Evolutionary conservation across 2,888 invertebrate genomes (phyloP).

Genomic region (Psylliodes chrysocephalus): DNA sequence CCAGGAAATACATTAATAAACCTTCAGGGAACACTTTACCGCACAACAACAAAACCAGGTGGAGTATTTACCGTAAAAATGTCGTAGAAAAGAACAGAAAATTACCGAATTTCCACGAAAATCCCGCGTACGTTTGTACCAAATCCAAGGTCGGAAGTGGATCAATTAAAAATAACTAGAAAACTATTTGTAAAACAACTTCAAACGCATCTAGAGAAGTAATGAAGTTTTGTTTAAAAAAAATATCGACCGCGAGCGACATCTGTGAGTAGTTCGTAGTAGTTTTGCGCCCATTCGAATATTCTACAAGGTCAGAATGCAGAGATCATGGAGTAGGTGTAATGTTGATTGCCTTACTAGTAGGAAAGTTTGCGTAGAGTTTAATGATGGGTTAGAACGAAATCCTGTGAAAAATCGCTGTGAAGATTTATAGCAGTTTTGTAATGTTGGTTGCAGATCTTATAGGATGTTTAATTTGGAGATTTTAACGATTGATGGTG

Average conservation of each 20-base stretch:
- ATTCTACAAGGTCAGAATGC: no score
- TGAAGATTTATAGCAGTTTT: no score
- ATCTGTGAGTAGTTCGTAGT: neutral
- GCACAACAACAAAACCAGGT: conserved; percentile 12
- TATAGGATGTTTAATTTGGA: no score
- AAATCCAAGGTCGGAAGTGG: conserved; percentile 9
- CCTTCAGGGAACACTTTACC: conserved; percentile 10
- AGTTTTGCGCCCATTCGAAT: neutral
- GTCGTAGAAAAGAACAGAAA: neutral
- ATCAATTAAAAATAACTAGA: conserved; percentile 8
- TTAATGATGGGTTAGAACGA: no score
- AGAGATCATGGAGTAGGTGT: neutral
- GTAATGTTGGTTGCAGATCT: no score
- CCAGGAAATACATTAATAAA: conserved; percentile 43
- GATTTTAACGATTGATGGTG: no score
- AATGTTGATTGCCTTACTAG: neutral
- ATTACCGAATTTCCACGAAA: neutral
- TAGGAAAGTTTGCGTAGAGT: no score
- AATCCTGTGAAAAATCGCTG: no score
- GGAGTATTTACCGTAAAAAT: conserved; percentile 6
- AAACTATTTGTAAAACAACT: conserved; percentile 1
- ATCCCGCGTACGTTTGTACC: neutral
- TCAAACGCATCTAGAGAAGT: no score
- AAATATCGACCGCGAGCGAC: neutral
- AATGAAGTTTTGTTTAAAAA: neutral